These are phyloP conservation scores for Chironomus riparius DNA, from an alignment of 2,888 invertebrate species.

Conservation along the genomic window DNA sequence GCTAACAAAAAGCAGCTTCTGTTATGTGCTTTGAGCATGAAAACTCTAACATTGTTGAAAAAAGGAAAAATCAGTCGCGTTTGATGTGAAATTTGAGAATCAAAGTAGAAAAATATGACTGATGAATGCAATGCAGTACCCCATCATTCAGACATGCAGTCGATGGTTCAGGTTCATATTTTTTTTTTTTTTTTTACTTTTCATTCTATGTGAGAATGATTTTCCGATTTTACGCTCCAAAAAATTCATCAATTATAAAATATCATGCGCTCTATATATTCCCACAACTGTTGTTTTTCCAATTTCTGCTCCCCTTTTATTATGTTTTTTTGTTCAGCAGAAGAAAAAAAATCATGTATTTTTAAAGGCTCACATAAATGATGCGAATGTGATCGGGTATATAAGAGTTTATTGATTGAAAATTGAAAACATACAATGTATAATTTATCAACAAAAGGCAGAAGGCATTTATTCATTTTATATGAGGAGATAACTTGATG, in stretches of 20 bases:
- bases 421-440: conserved; percentile 19
- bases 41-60: too few species aligned
- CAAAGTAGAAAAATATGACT: too few species aligned
- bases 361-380: too few species aligned
- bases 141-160: not conserved
- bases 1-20: not conserved
- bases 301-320: not conserved
- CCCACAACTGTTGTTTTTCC: not conserved
- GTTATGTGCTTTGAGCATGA: not conserved
- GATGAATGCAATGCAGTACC: not conserved
- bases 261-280: conserved; percentile 22
- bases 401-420: conserved; percentile 16
- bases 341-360: too few species aligned
- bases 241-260: conserved; percentile 26
- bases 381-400: too few species aligned
- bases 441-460: conserved; percentile 13
- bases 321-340: not conserved
- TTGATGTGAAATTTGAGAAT: too few species aligned
- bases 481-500: too few species aligned
- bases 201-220: not conserved
- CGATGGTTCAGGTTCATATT: not conserved
- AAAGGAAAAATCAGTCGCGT: too few species aligned
- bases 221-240: conserved; percentile 24
- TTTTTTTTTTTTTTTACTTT: not conserved
- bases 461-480: too few species aligned